A percentile compares a stretch with the other conserved stretches of the same genome.
These are phyloP conservation scores for Ophion costatus DNA, from an alignment of 2,888 invertebrate species.

Conservation along the genomic window DNA sequence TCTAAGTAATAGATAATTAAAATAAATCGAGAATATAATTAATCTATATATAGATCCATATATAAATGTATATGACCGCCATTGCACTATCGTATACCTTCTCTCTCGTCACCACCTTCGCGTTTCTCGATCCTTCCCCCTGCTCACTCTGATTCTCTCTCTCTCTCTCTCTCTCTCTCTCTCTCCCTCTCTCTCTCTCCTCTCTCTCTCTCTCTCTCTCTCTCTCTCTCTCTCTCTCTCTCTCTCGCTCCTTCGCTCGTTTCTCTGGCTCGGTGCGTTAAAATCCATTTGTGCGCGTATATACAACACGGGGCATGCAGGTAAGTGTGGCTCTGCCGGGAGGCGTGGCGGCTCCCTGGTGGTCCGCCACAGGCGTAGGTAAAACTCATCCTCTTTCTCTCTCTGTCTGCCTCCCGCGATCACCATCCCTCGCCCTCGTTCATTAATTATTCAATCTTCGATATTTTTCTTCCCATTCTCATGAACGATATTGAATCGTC, in stretches of 20 bases:
- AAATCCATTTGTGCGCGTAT: conserved; percentile 73
- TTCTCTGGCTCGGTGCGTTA: conserved; percentile 67
- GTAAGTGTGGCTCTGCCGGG: conserved; percentile 74
- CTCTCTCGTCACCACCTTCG: conserved; percentile 56
- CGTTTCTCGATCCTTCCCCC: conserved; percentile 57
- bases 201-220: conserved; percentile 44
- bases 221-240: conserved; percentile 52
- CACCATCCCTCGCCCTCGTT: conserved; percentile 7
- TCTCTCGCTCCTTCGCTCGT: conserved; percentile 43
- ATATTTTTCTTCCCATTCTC: conserved; percentile 8
- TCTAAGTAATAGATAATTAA: no score
- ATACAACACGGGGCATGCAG: conserved; percentile 69
- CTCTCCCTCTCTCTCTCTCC: conserved; percentile 42
- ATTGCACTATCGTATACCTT: conserved; percentile 62
- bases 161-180: conserved; percentile 53
- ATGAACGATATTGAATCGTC: conserved; percentile 14
- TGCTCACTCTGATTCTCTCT: conserved; percentile 48
- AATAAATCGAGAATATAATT: no score
- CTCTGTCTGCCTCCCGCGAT: background rate
- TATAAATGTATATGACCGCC: conserved; percentile 55
- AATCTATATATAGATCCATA: background rate
- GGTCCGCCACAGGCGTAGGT: conserved; percentile 76
- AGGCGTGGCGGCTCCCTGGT: conserved; percentile 82
- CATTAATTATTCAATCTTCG: conserved; percentile 34
- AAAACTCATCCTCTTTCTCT: conserved; percentile 1